Percentiles rank a stretch among this genome's conserved stretches.
Conservation (phyloP, 2,113 vertebrate species). For the Macquaria australasica region DNA sequence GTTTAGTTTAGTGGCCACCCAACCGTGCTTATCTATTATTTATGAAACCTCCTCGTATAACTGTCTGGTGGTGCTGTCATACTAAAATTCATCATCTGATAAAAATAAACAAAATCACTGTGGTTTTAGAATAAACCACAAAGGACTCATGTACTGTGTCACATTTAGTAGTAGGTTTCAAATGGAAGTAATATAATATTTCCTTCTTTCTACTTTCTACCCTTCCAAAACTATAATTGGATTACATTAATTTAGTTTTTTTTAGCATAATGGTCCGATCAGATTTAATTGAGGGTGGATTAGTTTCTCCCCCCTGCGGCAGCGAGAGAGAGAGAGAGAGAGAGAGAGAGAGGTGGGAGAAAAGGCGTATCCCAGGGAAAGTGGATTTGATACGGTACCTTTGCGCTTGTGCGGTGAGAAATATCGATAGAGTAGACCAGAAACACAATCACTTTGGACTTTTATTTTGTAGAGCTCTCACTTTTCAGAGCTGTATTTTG, state of each 20-base stretch:
- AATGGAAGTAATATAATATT: background rate
- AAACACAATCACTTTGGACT: background rate
- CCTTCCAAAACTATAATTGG: background rate
- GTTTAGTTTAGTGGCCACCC: background rate
- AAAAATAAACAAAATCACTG: background rate
- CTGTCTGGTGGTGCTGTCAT: constrained; percentile 4
- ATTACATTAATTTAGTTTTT: background rate
- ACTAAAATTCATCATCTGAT: background rate
- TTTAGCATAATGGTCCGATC: constrained; percentile 1
- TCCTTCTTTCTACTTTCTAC: too few species aligned
- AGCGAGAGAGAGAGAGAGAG: constrained; percentile 15
- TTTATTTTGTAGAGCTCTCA: background rate
- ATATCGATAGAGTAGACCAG: background rate
- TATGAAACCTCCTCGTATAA: constrained; percentile 37
- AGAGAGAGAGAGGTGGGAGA: constrained; percentile 21
- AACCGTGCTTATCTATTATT: constrained; percentile 22
- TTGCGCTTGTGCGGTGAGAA: background rate
- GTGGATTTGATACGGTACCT: constrained; percentile 17
- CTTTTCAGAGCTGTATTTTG: background rate
- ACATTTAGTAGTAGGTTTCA: background rate
- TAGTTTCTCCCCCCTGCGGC: background rate
- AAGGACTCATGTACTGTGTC: background rate
- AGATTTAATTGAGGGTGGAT: constrained; percentile 15
- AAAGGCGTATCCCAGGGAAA: constrained; percentile 53
- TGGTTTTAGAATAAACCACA: background rate